Base-by-base conservation (phyloP, 2,888 invertebrate genomes). In the Cremastinae sp. region DNA sequence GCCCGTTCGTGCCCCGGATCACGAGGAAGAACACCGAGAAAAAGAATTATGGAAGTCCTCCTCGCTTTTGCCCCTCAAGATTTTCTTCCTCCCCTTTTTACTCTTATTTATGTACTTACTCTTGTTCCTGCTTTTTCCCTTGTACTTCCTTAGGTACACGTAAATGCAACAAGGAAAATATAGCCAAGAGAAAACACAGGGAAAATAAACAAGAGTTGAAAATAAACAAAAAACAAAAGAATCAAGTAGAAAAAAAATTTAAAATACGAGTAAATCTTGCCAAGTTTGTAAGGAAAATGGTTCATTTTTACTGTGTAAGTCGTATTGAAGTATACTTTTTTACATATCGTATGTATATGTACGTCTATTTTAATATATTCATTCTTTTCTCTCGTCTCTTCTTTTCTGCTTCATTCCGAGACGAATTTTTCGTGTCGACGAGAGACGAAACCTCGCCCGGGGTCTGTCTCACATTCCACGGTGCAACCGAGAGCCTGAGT, bases 31-130 rank as follows among this genome's bases (percentile, higher is more conserved):
- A 70, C 56, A 43, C 22, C 79, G 74, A 75, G 79, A 83, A 85
- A 83, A 83, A 84, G 80, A 82, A 83, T 82, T 80, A 80, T 81
- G 79, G 77, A 74, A 61, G 74, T 58, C 65, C 59, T 65, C 53
- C 61, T 62, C 53, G 36, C 70, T 71, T 68, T 58, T 41, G 51
- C 74, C 73, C 34, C 45, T 68, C 56, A 66, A 51, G 54, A 56
- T 66, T 78, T 64, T 66, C 53, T 72, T 18, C 8, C 69, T 20
- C 36, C 28, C 20, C 59, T 38, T 54, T 66, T 56, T 73, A 66
- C 66, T 51, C 65, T 16, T 68, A 16, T 36, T 22, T 16, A 18
- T 16, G 38, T 56, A 34, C 14, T 16, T 36, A 49, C 51, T 47
- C 72, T n/a, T 62, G 72, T 74, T 65, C 54, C 47, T 43, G 66